Base-by-base conservation (phyloP, 2,888 invertebrate species). In the Pristionchus arcanus region DNA sequence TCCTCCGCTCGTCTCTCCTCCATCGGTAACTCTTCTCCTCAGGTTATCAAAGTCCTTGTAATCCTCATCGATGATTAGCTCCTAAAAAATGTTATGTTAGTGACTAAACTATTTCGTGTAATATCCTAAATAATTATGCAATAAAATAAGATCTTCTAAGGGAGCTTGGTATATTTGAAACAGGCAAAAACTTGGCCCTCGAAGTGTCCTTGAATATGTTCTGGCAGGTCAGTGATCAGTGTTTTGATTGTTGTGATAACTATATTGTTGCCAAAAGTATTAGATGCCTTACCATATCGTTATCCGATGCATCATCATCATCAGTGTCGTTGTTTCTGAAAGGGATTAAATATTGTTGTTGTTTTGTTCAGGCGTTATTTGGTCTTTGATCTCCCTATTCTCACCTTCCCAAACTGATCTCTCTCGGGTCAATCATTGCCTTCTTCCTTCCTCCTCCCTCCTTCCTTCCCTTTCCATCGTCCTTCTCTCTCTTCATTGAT, bases 381-480 rank as follows among this genome's bases (percentile, higher is more conserved):
- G 37, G 5, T 37, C 21, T 34, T 28, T 37, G 37, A 11, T 42
- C 37, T 34, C 31, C 37, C 37, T 3, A 5, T 68, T 4, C 74
- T 42, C 13, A 77, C 77, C 77, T 49, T 42, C 49, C 77, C 42
- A 77, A n/a, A 77, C 77, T 77, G 49, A 77, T 77, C 37, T 77
- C 77, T 77, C 77, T 42, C 25, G 77, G 77, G n/a, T 77, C 49
- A 21, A 77, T 42, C 49, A 77, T 49, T 1, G 5, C 9, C 42
- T 49, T 77, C 42, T 31, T 77, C 37, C 63, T 55, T 37, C 34
- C 31, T 66, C 42, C 66, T 66, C 42, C 37, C 5, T 37, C 66
- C 63, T 86, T 66, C 31, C 16, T 66, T 21, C 31, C 37, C 66
- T 66, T 86, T 37, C 85, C 21, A 21, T 86, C 86, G 0, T 25